Base-by-base conservation (phyloP, 2,797 vertebrate genomes). In the Karalla daura region DNA sequence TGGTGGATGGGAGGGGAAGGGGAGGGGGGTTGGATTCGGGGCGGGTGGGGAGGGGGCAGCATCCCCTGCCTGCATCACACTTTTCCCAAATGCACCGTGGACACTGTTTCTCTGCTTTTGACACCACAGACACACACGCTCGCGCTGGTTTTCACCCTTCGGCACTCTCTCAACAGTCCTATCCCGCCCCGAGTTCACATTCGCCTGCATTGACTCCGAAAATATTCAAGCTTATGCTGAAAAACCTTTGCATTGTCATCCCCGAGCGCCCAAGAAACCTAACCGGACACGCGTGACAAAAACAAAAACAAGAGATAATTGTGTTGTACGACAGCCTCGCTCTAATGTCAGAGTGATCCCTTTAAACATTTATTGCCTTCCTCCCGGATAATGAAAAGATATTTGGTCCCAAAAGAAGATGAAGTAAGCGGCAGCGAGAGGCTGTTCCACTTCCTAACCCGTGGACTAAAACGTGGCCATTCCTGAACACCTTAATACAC, bases 1-100 rank as follows among this genome's bases (percentile, higher is more conserved):
- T 5, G 28, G 28, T 30, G 10, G 28, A n/a, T n/a, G n/a, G n/a
- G n/a, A n/a, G n/a, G n/a, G n/a, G n/a, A n/a, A n/a, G n/a, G n/a
- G n/a, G n/a, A n/a, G n/a, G n/a, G n/a, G n/a, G n/a, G n/a, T n/a
- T n/a, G n/a, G n/a, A n/a, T n/a, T n/a, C n/a, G n/a, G 28, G 28
- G 28, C 10, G 28, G 5, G 28, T 30, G 28, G 28, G 28, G 28
- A 13, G 27, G 51, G 70, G 69, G 47, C 55, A 40, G 64, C 58
- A 64, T 74, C 7, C 53, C 72, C 74, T 41, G 72, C 59, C 76
- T 78, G 51, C 81, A 80, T 78, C 66, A 63, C 70, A 63, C 73
- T 70, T 75, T 66, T 27, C 65, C 73, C 65, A 74, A 80, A 76
- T 73, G 71, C 80, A 75, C 78, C 25, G 6, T 46, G 77, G 83